Percentiles rank a stretch among this genome's conserved stretches.
Evolutionary conservation across 2,888 invertebrate genomes (phyloP).

Genomic region (Nymphalis polychloros): DNA sequence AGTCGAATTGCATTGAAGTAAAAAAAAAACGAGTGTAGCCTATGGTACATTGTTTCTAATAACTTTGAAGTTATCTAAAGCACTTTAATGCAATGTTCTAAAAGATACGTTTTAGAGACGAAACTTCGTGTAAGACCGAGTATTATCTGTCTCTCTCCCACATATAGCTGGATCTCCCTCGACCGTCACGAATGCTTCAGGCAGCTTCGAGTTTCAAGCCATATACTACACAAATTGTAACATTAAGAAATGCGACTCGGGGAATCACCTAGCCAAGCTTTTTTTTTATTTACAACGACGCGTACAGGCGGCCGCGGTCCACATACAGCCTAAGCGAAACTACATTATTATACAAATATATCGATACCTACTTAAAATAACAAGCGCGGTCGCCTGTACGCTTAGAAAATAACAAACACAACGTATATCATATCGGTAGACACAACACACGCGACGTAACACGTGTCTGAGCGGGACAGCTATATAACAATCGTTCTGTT

Average conservation of each 20-base stretch:
- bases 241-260: neutral
- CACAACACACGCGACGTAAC: neutral
- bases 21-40: conserved; percentile 24
- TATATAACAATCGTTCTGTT: neutral
- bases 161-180: neutral
- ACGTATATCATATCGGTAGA: neutral
- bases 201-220: neutral
- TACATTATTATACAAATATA: conserved; percentile 29
- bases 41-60: conserved; percentile 22
- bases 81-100: neutral
- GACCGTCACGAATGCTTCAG: too few relatives aligned
- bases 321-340: conserved; percentile 17
- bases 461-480: neutral
- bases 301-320: conserved; percentile 21
- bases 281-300: conserved; percentile 20
- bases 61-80: conserved; percentile 18
- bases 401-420: neutral
- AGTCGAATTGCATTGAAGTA: conserved; percentile 29
- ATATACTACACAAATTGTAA: neutral
- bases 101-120: neutral
- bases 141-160: neutral
- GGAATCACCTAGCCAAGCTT: conserved; percentile 21
- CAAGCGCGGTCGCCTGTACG: conserved; percentile 20
- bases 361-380: conserved; percentile 23
- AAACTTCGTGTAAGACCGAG: neutral